A percentile compares a stretch with the other conserved stretches of the same genome.
Conservation (phyloP, 1,140 invertebrate genomes). For the Scaptodrosophila lebanonensis region DNA sequence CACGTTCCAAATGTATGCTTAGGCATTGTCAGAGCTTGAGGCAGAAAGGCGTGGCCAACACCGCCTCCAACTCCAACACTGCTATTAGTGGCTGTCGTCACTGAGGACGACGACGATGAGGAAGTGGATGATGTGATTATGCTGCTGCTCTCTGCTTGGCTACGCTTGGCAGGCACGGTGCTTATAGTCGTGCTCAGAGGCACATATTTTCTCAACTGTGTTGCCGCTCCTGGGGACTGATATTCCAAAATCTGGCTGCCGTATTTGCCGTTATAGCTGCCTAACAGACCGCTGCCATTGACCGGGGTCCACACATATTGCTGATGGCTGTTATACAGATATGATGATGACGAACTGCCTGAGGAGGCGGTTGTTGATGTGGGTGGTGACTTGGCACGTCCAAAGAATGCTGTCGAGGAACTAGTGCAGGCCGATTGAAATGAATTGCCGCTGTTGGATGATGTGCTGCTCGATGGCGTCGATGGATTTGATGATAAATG, state of each 20-base stretch:
- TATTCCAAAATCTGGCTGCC: neutral
- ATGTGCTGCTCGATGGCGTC: constrained; percentile 2
- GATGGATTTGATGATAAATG: constrained; percentile 39
- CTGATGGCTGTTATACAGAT: no score
- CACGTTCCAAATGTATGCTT: constrained; percentile 75
- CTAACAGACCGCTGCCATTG: no score
- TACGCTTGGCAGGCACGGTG: no score
- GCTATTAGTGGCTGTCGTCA: constrained; percentile 22
- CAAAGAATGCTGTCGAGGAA: constrained; percentile 41
- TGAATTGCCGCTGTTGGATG: constrained; percentile 22
- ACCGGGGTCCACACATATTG: no score
- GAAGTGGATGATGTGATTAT: no score
- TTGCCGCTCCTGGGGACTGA: no score
- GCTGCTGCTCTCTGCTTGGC: no score
- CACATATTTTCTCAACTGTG: neutral
- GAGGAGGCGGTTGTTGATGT: constrained; percentile 8
- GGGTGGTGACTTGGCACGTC: constrained; percentile 21
- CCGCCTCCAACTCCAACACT: constrained; percentile 2
- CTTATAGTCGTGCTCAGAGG: neutral
- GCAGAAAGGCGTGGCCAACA: constrained; percentile 16
- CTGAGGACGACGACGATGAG: no score
- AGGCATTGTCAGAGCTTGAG: constrained; percentile 46
- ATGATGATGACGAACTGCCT: no score
- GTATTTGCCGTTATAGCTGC: neutral
- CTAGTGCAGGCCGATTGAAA: constrained; percentile 57